These are phyloP conservation scores for Brachionus asplanchnoidis DNA, from an alignment of 1,140 invertebrate genomes.

Conservation along the genomic window DNA sequence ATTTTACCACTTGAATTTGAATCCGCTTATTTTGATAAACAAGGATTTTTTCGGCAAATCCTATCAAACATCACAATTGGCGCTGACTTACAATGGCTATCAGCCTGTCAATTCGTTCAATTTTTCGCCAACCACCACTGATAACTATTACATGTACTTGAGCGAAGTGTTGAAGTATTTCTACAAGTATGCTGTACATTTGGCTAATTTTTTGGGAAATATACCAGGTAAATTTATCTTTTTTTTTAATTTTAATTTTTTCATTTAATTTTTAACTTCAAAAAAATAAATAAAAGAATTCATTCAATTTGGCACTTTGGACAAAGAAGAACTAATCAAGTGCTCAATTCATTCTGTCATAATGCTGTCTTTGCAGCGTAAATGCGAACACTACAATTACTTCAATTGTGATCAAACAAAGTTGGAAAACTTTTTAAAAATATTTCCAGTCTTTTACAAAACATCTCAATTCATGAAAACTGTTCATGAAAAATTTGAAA, in stretches of 20 bases:
- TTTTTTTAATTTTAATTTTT: too few relatives aligned
- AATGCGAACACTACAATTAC: conserved; percentile 38
- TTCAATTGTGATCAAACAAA: conserved; percentile 39
- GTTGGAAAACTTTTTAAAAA: conserved; percentile 7
- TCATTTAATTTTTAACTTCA: background rate
- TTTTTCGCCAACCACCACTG: background rate
- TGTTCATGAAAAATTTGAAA: conserved; percentile 41
- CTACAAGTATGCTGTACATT: background rate
- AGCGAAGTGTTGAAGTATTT: background rate
- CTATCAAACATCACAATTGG: background rate
- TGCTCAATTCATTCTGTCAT: conserved; percentile 37
- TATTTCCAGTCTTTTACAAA: conserved; percentile 36
- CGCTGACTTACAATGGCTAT: conserved; percentile 16
- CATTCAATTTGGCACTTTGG: background rate
- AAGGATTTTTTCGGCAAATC: background rate
- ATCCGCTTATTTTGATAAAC: background rate
- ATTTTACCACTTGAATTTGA: conserved; percentile 2
- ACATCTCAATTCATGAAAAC: conserved; percentile 31
- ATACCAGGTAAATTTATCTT: background rate
- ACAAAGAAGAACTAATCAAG: conserved; percentile 40
- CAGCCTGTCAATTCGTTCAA: background rate
- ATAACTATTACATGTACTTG: background rate
- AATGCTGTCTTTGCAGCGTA: conserved; percentile 5
- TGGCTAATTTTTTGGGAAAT: background rate
- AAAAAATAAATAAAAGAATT: background rate